Evolutionary conservation across 2,888 invertebrate species (phyloP), one percentile per base, ranked within the genome.

Genomic region (Apomyelois bistriatella): DNA sequence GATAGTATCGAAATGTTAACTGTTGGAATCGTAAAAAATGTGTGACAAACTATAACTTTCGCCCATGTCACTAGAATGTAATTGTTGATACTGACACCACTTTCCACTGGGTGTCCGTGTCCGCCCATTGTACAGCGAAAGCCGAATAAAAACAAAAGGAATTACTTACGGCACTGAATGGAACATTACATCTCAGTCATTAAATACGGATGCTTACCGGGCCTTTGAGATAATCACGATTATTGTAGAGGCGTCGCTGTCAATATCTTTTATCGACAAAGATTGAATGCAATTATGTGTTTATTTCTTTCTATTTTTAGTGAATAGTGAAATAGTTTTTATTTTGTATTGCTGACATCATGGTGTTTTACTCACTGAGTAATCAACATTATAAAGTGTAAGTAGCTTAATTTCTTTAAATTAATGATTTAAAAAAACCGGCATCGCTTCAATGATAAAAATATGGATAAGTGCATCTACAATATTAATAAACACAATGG

Each of bases 81-180:
- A 68, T 71, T 64, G 73, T 67, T 70, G 64, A 68, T 67, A 67
- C 65, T 70, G 64, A 68, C 68, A 67, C 65, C 66, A 78, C 85
- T 86, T 86, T 87, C 82, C 76, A 79, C 68, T 64, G 74, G 82
- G 82, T 82, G 85, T 81, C 76, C 65, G 65, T 65, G 68, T 65
- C 62, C 70, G 71, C 60, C 73, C 72, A 86, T 86, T 87, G 84
- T 86, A 72, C 65, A 66, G 80, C 80, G 82, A 87, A 86, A 85
- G 81, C 73, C 70, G 73, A 76, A 78, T 79, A 74, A 74, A 74
- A 75, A 83, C 81, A 83, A 84, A 83, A 76, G 78, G 63, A 61
- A 70, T 71, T 72, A 73, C 67, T 68, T 60, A n/a, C n/a, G n/a
- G 64, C 69, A 65, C 55, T 59, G 49, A 61, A 60, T 66, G 61